Conservation (phyloP, 1,140 invertebrate genomes). For the Lamellibrachia luymesi region DNA sequence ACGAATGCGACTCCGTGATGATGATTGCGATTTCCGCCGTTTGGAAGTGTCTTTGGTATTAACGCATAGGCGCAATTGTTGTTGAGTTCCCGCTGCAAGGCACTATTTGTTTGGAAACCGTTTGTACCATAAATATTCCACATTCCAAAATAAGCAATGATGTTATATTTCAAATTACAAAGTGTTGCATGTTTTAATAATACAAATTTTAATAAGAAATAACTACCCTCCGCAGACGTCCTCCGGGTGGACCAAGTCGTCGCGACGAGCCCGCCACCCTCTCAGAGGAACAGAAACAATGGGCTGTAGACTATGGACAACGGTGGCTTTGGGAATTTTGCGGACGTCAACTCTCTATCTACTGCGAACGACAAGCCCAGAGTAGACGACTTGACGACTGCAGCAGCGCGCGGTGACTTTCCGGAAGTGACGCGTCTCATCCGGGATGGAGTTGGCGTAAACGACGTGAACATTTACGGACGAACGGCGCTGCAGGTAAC, state of each 20-base stretch:
- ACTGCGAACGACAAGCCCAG: not conserved
- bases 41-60: no score
- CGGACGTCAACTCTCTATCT: not conserved
- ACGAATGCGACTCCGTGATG: no score
- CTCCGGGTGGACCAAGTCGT: not conserved
- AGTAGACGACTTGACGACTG: conserved; percentile 12
- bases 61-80: not conserved
- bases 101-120: not conserved
- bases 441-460: not conserved
- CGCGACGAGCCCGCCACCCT: not conserved
- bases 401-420: conserved; percentile 9
- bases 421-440: conserved; percentile 6
- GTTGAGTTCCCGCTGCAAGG: not conserved
- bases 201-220: not conserved
- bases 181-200: not conserved
- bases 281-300: not conserved
- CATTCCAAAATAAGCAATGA: not conserved
- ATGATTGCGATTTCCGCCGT: no score
- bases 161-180: not conserved
- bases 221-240: not conserved
- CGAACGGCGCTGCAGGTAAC: conserved; percentile 6
- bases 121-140: not conserved
- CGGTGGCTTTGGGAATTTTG: not conserved
- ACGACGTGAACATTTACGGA: conserved; percentile 3
- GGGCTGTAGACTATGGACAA: not conserved